Evolutionary conservation across 1,140 invertebrate genomes (phyloP).

Genomic region (Listronotus bonariensis): DNA sequence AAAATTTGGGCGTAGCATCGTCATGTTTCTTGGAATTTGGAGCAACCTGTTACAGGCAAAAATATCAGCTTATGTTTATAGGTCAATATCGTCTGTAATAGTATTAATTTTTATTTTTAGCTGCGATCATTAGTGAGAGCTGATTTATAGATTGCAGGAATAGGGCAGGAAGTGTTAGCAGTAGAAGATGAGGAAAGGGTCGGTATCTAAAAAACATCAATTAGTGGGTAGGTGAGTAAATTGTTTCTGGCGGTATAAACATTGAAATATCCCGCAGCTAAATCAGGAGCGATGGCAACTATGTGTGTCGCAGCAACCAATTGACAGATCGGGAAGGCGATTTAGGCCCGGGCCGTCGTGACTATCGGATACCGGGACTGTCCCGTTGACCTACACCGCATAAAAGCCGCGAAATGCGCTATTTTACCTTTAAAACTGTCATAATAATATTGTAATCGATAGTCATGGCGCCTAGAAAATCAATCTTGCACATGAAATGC

Average conservation of each 20-base stretch:
- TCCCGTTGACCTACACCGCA: slow-evolving; percentile 7
- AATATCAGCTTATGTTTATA: slow-evolving; percentile 21
- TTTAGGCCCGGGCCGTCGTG: slow-evolving; percentile 4
- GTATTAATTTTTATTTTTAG: slow-evolving; percentile 4
- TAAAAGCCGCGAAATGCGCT: slow-evolving; percentile 16
- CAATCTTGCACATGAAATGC: slow-evolving; percentile 54
- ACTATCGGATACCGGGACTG: not conserved
- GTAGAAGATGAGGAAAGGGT: not conserved
- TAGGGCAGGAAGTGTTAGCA: not conserved
- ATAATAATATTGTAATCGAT: slow-evolving; percentile 53
- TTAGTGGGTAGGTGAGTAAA: not conserved
- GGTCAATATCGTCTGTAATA: slow-evolving; percentile 14
- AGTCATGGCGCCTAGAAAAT: slow-evolving; percentile 59
- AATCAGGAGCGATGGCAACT: slow-evolving; percentile 45
- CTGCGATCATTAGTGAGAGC: too few species aligned
- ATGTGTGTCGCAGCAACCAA: slow-evolving; percentile 23
- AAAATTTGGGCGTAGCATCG: not conserved
- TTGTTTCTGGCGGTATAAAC: slow-evolving; percentile 38
- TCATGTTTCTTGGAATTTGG: slow-evolving; percentile 1
- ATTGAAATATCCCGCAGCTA: slow-evolving; percentile 47
- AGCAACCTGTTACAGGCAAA: slow-evolving; percentile 24
- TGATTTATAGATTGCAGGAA: not conserved
- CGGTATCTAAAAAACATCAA: not conserved
- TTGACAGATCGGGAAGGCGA: slow-evolving; percentile 11
- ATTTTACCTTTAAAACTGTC: slow-evolving; percentile 38